A percentile compares a stretch with the other conserved stretches of the same genome.
phyloP scores from a whole-genome alignment of 2,797 vertebrate species.

The Basileuterus tristriatus region DNA sequence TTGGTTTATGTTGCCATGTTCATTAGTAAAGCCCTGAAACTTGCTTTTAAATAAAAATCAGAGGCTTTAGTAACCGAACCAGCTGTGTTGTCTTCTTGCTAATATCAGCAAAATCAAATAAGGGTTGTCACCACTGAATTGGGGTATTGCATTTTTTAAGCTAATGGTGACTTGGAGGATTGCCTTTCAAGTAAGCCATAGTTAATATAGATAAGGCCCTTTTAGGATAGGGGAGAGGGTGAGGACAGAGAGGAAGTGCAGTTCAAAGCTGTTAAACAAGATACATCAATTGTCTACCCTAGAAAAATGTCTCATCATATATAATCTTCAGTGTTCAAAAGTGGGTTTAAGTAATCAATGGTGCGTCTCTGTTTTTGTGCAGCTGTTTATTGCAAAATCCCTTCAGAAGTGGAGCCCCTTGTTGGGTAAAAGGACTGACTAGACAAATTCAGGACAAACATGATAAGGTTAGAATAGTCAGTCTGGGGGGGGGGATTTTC shows the following conservation, averaged over 20 bases:
- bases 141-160: background rate
- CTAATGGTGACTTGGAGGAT: background rate
- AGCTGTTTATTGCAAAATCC: background rate
- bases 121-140: background rate
- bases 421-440: background rate
- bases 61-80: background rate
- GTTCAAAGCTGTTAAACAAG: background rate
- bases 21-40: background rate
- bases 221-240: background rate
- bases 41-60: conserved; percentile 3
- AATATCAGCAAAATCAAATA: background rate
- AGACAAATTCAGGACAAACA: background rate
- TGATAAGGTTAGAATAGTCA: background rate
- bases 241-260: background rate
- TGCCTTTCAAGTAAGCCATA: background rate
- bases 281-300: background rate
- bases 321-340: background rate
- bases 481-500: background rate
- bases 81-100: background rate
- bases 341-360: background rate
- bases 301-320: background rate
- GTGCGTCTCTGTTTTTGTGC: background rate
- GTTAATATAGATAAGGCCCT: background rate
- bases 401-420: background rate
- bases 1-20: background rate